These are phyloP conservation scores for Noctua pronuba DNA, from an alignment of 2,888 invertebrate genomes.

Conservation along the genomic window DNA sequence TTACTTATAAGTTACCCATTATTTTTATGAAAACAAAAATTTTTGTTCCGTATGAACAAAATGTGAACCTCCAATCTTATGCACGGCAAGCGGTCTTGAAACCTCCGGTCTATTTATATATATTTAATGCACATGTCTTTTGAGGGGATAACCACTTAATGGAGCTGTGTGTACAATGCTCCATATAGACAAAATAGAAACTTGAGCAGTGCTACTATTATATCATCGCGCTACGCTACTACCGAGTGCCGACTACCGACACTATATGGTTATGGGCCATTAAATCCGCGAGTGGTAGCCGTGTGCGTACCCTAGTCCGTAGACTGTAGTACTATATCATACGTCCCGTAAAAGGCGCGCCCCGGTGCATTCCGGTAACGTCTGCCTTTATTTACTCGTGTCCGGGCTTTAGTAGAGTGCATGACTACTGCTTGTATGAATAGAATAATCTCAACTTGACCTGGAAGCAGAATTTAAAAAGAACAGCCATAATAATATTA, in stretches of 20 bases:
- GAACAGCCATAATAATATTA: neutral
- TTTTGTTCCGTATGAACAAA: too few relatives aligned
- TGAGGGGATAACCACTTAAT: too few relatives aligned
- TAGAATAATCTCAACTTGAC: neutral
- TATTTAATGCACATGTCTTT: too few relatives aligned
- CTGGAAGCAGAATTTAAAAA: neutral
- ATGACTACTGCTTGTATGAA: neutral
- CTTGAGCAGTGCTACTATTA: conserved; percentile 4
- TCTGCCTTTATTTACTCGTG: conserved; percentile 3
- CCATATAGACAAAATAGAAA: neutral
- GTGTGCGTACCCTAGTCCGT: conserved; percentile 24
- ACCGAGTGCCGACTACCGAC: conserved; percentile 21
- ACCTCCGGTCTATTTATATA: too few relatives aligned
- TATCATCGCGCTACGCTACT: conserved; percentile 20
- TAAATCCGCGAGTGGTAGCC: conserved; percentile 33
- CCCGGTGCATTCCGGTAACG: conserved; percentile 1
- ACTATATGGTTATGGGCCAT: conserved; percentile 48
- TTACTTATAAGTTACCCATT: too few relatives aligned
- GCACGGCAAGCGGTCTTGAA: too few relatives aligned
- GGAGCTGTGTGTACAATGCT: too few relatives aligned
- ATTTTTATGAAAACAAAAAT: too few relatives aligned
- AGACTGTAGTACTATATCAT: conserved; percentile 4
- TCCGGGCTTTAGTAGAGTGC: neutral
- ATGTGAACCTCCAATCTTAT: too few relatives aligned
- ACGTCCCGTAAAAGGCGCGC: conserved; percentile 9